Evolutionary conservation across 2,797 vertebrate genomes (phyloP).

Genomic region (Alectoris magna): DNA sequence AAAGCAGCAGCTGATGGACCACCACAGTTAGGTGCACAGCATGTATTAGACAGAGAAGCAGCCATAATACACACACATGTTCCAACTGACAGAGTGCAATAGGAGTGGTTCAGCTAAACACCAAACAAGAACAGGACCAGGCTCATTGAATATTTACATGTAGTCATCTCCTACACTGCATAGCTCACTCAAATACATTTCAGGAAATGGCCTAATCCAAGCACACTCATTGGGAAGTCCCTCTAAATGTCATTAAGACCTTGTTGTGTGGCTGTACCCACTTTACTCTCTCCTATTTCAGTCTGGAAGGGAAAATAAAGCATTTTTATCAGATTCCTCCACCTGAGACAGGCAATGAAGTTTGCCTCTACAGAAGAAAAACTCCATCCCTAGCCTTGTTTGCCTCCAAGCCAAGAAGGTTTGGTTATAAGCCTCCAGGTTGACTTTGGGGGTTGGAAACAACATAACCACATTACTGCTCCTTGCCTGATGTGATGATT

Average conservation of each 20-base stretch:
- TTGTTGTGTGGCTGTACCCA: not conserved
- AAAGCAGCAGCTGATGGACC: not conserved
- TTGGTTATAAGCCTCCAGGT: not conserved
- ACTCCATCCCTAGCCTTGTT: not conserved
- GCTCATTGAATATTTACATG: not conserved
- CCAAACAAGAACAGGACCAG: not conserved
- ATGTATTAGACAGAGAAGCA: accelerated
- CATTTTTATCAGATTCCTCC: not conserved
- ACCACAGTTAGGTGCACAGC: too few species aligned
- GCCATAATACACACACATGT: accelerated
- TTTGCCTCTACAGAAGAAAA: not conserved
- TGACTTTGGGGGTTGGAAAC: not conserved
- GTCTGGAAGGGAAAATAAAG: not conserved
- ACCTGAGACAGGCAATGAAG: not conserved
- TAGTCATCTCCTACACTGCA: not conserved
- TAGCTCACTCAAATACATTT: not conserved
- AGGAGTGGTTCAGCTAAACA: not conserved
- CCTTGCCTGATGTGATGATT: not conserved
- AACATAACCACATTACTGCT: not conserved
- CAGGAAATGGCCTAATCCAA: not conserved
- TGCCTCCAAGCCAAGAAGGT: not conserved
- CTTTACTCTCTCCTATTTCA: not conserved
- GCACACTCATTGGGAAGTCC: not conserved
- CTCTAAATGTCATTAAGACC: not conserved
- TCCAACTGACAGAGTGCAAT: not conserved